Evolutionary conservation across 2,888 invertebrate genomes (phyloP), one percentile per base, ranked within the genome.

Genomic region (Nymphalis urticae): DNA sequence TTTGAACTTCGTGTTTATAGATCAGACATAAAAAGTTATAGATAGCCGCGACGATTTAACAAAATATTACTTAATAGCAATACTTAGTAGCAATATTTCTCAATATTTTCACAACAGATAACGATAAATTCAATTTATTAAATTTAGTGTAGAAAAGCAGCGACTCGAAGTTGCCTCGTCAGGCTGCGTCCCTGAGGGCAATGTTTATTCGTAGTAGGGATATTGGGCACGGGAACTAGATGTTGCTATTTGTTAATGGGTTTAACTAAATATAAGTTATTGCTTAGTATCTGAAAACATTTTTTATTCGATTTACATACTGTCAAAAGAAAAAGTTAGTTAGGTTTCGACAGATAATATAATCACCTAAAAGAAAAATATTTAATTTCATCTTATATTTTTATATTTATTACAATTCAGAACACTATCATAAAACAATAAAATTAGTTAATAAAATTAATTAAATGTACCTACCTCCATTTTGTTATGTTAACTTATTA

Each of bases 111-210:
- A 60, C 58, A 54, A 60, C 36, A 50, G 48, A 71, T 68, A 64
- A 54, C 60, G 32, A 54, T 21, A 65, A 71, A 71, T 65, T 65
- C 68, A 65, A 65, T 71, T 71, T 68, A 62, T 65, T 62, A 71
- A 65, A 61, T 71, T 65, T 68, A 62, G 62, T 60, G 62, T 62
- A 62, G 65, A 71, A 64, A 67, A 62, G 63, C 48, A 63, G 27
- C 48, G 48, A 54, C 32, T 53, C 64, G 64, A 59, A 64, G 71
- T 68, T 59, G 62, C 42, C 68, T 68, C 60, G 62, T 63, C 65
- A 63, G 68, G 56, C 53, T 36, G 36, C 27, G 32, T 62, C 71
- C 68, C 62, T 36, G 62, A 60, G 65, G 68, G 42, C 21, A 56
- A 13, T 48, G 48, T 32, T 42, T 42, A 42, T 42, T 42, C 13